Base-by-base conservation (phyloP, 2,797 vertebrate species). In the Leptoclinus maculatus region DNA sequence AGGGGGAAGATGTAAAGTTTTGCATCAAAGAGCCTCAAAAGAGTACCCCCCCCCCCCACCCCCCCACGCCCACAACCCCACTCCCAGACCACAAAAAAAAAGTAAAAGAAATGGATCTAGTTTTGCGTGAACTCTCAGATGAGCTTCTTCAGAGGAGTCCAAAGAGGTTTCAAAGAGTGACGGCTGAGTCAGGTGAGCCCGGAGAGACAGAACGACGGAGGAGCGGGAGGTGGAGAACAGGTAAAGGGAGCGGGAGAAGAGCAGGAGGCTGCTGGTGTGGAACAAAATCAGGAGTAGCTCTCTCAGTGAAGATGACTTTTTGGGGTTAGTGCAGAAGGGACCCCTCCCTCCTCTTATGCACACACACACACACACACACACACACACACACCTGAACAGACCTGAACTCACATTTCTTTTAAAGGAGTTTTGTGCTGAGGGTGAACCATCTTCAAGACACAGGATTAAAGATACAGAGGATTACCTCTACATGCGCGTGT, bases 231-330 rank as follows among this genome's bases (percentile, higher is more conserved):
- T 86, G 51, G 65, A 78, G 84, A 88, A 78, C 21, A 56, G 77
- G 76, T 53, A 47, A 47, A 76, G 66, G 58, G 74, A 80, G 62
- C 2, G 45, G 64, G 72, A 82, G 53, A 70, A 47, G 72, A 76
- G 75, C 53, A 74, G 64, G 79, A 73, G 83, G 66, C 72, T 79
- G 70, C 69, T 83, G 78, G 83, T 45, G 67, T 85, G 80, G 78
- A 88, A 85, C 80, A 79, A 87, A 88, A 82, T 91, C 88, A 92
- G 74, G n/a, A 67, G 79, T 23, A 80, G 80, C 78, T 84, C 81
- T 79, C 74, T 91, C 76, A 90, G 67, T 87, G 78, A 92, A 89
- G 88, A 86, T 92, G 91, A 95, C 92, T 93, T 89, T 93, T 93
- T 92, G 89, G 83, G 90, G 92, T 92, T 93, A 93, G 86, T 84